Percentiles rank a stretch among this genome's conserved stretches.
Conservation (phyloP, 2,888 invertebrate genomes). For the Lumbricus terrestris region DNA sequence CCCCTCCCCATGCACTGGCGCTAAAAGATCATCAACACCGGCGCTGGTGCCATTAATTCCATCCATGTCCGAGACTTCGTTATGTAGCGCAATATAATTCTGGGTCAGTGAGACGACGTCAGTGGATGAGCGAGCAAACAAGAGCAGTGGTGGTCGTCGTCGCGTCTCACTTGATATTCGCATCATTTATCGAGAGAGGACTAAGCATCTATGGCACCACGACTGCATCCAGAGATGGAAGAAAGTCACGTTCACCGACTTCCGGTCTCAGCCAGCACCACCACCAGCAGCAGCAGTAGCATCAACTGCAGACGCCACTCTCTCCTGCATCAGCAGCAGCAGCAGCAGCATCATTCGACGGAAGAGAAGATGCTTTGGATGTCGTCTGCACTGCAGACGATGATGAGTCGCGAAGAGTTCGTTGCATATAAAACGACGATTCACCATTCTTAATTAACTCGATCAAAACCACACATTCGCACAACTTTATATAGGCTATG, state of each 20-base stretch:
- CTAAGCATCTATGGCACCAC: too few relatives aligned
- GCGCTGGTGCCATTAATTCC: not conserved
- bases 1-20: not conserved
- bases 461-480: not conserved
- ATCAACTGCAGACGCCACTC: conserved; percentile 3
- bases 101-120: too few relatives aligned
- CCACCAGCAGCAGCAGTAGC: not conserved
- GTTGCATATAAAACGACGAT: not conserved
- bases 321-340: not conserved
- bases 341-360: not conserved
- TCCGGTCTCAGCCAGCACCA: not conserved
- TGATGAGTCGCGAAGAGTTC: not conserved
- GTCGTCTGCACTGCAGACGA: not conserved
- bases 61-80: not conserved
- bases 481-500: not conserved
- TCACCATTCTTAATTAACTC: not conserved
- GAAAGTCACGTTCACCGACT: not conserved
- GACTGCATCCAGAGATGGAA: not conserved
- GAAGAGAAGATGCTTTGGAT: not conserved
- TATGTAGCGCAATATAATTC: not conserved
- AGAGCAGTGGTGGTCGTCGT: too few relatives aligned
- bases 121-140: not conserved
- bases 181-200: not conserved
- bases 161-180: not conserved
- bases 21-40: not conserved